These are phyloP conservation scores for Acronicta leporina DNA, from an alignment of 2,888 invertebrate species.

Conservation along the genomic window DNA sequence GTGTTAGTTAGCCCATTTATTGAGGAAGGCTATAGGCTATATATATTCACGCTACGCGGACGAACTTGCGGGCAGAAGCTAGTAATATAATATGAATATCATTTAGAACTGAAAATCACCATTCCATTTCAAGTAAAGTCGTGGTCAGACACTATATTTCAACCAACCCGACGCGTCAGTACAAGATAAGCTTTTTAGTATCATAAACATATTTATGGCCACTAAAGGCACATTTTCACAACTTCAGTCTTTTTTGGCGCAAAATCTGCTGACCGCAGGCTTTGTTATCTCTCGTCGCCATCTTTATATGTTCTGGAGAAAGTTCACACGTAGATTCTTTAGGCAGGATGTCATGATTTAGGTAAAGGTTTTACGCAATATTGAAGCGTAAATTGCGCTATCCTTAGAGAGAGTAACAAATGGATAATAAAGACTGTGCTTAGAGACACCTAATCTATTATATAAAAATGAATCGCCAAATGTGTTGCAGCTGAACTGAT, in stretches of 20 bases:
- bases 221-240: slow-evolving; percentile 43
- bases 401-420: slow-evolving; percentile 29
- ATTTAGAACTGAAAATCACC: not conserved
- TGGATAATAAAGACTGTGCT: not conserved
- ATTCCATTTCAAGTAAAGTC: not conserved
- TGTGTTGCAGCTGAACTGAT: too few species aligned
- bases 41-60: too few species aligned
- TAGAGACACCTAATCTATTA: not conserved
- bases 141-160: slow-evolving; percentile 29
- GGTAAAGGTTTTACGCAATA: slow-evolving; percentile 25
- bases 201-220: slow-evolving; percentile 49
- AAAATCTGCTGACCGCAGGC: slow-evolving; percentile 47
- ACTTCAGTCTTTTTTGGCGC: slow-evolving; percentile 38
- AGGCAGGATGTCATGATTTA: slow-evolving; percentile 48
- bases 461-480: too few species aligned
- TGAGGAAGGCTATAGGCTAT: too few species aligned
- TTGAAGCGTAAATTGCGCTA: slow-evolving; percentile 49
- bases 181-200: slow-evolving; percentile 49
- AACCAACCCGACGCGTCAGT: slow-evolving; percentile 24
- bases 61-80: too few species aligned
- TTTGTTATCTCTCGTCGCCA: slow-evolving; percentile 44
- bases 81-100: too few species aligned
- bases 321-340: slow-evolving; percentile 38
- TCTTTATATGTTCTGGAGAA: slow-evolving; percentile 48
- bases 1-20: too few species aligned